Percentiles rank a stretch among this genome's conserved stretches.
These are phyloP conservation scores for Cladorhizidae sp. DNA, from an alignment of 37 sponge, comb jelly and placozoan species.

Conservation along the genomic window DNA sequence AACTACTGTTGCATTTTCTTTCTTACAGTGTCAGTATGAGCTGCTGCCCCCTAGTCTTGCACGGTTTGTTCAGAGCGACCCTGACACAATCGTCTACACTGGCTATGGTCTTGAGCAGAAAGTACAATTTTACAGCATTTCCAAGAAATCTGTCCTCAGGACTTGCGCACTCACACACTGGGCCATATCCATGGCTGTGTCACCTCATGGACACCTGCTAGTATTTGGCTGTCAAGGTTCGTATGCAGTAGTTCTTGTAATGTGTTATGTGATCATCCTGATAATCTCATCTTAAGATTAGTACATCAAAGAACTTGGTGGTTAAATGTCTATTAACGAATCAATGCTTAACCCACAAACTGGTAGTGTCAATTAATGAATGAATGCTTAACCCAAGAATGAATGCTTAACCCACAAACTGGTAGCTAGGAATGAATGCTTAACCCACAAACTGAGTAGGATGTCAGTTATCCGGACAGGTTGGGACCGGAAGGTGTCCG, in stretches of 20 bases:
- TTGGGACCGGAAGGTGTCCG: too few species aligned
- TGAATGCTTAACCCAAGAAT: too few species aligned
- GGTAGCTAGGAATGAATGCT: too few species aligned
- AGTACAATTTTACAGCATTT: conserved; percentile 73
- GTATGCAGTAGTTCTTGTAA: neutral
- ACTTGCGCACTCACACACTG: conserved; percentile 73
- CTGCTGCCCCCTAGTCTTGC: conserved; percentile 78
- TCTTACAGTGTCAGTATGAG: conserved; percentile 45
- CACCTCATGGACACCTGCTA: conserved; percentile 75
- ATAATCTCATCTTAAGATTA: too few species aligned
- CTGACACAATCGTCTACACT: conserved; percentile 74
- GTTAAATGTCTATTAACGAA: too few species aligned
- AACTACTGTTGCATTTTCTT: too few species aligned
- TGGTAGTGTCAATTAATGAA: too few species aligned
- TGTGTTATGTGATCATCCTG: neutral
- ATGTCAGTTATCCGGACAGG: too few species aligned
- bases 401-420: too few species aligned
- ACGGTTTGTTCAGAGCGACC: conserved; percentile 69
- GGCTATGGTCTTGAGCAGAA: conserved; percentile 58
- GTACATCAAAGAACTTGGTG: too few species aligned
- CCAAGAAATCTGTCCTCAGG: conserved; percentile 57
- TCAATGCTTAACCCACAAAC: too few species aligned
- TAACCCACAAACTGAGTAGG: too few species aligned
- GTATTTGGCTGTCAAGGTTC: conserved; percentile 76
- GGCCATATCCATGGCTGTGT: conserved; percentile 66